Percentiles rank a stretch among this genome's conserved stretches.
phyloP scores from a whole-genome alignment of 2,797 vertebrate species.

The Natrix natrix region DNA sequence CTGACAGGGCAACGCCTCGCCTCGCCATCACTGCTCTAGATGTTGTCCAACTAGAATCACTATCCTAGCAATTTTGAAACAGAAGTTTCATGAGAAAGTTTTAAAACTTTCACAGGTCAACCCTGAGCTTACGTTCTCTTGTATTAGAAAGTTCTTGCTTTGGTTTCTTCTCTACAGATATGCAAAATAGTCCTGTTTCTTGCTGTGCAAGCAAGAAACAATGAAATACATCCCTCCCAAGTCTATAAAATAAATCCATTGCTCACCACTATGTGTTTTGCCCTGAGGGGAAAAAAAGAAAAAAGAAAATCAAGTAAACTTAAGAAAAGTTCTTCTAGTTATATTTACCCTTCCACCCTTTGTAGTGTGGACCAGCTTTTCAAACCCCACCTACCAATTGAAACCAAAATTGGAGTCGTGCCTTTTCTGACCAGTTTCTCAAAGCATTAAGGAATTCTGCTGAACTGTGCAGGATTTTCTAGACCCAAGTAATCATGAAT shows the following conservation, averaged over 20 bases:
- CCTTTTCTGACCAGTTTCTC: conserved; percentile 38
- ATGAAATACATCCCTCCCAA: not conserved
- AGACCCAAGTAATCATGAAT: conserved; percentile 32
- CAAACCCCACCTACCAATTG: conserved; percentile 1
- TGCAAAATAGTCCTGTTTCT: not conserved
- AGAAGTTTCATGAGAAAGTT: not conserved
- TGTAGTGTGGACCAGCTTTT: conserved; percentile 35
- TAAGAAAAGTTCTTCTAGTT: conserved; percentile 13
- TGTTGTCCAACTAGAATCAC: not conserved
- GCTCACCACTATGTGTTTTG: not conserved
- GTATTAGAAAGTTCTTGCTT: not conserved
- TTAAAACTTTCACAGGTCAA: not conserved
- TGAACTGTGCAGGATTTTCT: conserved; percentile 39
- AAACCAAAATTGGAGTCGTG: conserved; percentile 44
- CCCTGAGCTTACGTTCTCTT: not conserved
- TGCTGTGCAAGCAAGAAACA: not conserved
- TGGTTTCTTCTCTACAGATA: not conserved
- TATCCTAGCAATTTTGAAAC: not conserved
- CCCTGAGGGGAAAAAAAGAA: not conserved
- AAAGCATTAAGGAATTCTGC: conserved; percentile 47
- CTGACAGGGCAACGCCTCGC: too few relatives aligned
- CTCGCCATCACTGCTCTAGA: not conserved
- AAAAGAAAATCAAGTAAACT: conserved; percentile 10
- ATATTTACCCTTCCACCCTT: conserved; percentile 21
- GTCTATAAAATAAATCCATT: not conserved